Evolutionary conservation across 1,140 invertebrate species (phyloP).

Genomic region (Drosophila paulistorum): DNA sequence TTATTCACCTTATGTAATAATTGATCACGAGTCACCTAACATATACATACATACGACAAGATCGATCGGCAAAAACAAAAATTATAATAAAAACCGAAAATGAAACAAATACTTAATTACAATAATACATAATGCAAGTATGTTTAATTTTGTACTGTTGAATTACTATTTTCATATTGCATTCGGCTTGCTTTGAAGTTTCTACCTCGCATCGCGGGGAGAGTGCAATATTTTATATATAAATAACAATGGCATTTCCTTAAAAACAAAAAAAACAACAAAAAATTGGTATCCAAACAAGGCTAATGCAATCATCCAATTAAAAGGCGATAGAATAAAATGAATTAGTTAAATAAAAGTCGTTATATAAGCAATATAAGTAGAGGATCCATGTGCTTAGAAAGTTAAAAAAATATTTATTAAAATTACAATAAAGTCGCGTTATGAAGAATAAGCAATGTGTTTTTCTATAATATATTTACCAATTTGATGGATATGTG

Average conservation of each 20-base stretch:
- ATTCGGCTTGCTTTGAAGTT: conserved; percentile 32
- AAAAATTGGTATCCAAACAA: conserved; percentile 39
- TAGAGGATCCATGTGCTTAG: conserved; percentile 79
- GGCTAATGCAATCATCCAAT: conserved; percentile 52
- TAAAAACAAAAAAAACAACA: conserved; percentile 1
- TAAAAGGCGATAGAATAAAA: conserved; percentile 64
- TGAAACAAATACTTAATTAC: conserved; percentile 41
- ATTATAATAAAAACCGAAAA: conserved; percentile 16
- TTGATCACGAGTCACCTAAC: conserved; percentile 50
- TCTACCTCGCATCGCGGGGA: conserved; percentile 21
- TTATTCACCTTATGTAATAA: conserved; percentile 12
- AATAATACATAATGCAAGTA: conserved; percentile 24
- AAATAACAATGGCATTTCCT: conserved; percentile 43
- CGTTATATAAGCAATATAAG: conserved; percentile 80
- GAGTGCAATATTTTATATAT: conserved; percentile 49
- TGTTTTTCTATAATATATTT: conserved; percentile 18
- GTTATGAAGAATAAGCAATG: conserved; percentile 61
- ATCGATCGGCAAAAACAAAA: background rate
- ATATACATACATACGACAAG: conserved; percentile 15
- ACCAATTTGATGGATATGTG: too few relatives aligned
- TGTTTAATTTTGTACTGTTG: conserved; percentile 26
- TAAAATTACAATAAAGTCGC: conserved; percentile 73
- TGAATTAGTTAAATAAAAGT: conserved; percentile 69
- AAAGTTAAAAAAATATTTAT: conserved; percentile 76
- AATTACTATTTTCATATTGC: conserved; percentile 22